A percentile compares a stretch with the other conserved stretches of the same genome.
Evolutionary conservation across 2,797 vertebrate genomes (phyloP).

Genomic region (Muscicapa comitata): DNA sequence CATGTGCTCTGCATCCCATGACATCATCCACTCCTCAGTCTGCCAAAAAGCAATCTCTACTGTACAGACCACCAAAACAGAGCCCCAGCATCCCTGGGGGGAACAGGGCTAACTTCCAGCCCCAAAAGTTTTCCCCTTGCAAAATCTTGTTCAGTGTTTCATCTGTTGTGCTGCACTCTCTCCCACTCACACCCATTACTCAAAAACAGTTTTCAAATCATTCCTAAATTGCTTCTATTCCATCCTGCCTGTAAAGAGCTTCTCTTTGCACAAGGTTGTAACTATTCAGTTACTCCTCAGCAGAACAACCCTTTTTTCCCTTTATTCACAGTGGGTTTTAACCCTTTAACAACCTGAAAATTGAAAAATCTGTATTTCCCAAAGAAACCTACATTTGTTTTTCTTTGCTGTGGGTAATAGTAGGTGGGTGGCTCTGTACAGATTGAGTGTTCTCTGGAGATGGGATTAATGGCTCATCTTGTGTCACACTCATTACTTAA

Average conservation of each 20-base stretch:
- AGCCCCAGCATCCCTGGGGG: conserved; percentile 58
- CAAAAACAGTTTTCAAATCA: background rate
- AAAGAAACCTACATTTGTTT: background rate
- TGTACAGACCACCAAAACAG: conserved; percentile 74
- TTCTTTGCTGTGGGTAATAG: background rate
- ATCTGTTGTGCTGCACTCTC: conserved; percentile 13
- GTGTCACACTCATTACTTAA: background rate
- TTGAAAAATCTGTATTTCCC: background rate
- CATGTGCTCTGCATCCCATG: conserved; percentile 71
- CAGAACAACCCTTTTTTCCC: background rate
- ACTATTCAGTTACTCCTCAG: background rate
- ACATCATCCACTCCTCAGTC: conserved; percentile 63
- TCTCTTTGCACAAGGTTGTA: background rate
- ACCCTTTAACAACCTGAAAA: background rate
- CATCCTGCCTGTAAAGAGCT: background rate
- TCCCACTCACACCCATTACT: background rate
- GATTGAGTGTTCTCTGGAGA: background rate
- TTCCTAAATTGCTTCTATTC: background rate
- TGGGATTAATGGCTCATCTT: background rate
- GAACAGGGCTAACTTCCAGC: conserved; percentile 50
- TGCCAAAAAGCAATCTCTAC: conserved; percentile 67
- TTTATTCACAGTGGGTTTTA: background rate
- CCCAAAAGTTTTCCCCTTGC: conserved; percentile 44
- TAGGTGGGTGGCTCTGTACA: background rate
- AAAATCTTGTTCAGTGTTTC: conserved; percentile 51